Conservation (phyloP, 2,113 vertebrate genomes). For the Typhlomys cinereus region DNA sequence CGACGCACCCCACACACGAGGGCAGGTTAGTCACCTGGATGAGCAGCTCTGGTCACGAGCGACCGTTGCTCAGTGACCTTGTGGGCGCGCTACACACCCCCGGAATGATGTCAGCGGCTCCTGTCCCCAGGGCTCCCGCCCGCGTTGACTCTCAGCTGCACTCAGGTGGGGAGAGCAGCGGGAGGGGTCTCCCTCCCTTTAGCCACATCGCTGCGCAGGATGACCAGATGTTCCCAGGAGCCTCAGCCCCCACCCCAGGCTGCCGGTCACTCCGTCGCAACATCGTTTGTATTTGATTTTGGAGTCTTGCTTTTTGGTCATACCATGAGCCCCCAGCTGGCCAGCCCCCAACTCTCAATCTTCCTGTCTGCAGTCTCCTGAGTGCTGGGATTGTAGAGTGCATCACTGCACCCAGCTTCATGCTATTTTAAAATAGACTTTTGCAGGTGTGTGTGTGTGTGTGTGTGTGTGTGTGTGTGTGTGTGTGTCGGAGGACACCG, state of each 20-base stretch:
- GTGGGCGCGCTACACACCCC: background rate
- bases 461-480: no score
- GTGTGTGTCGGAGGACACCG: no score
- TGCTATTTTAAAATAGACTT: no score
- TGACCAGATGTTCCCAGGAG: fast-evolving
- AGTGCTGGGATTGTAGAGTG: background rate
- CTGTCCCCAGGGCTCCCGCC: fast-evolving
- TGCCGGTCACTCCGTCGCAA: fast-evolving
- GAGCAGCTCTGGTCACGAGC: background rate
- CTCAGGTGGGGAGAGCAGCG: fast-evolving
- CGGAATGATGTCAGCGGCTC: background rate
- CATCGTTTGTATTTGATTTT: background rate
- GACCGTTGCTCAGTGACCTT: fast-evolving
- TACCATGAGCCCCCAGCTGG: background rate
- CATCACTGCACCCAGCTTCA: no score
- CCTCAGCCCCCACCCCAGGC: fast-evolving
- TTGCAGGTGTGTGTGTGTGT: no score
- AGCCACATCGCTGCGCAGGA: background rate
- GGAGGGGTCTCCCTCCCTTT: fast-evolving
- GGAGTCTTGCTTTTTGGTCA: background rate
- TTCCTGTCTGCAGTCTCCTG: background rate
- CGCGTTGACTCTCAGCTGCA: background rate
- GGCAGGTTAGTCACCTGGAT: background rate
- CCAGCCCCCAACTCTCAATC: background rate
- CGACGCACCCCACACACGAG: no score